Evolutionary conservation across 1,140 invertebrate species (phyloP).

Genomic region (Bathynomus jamesi): DNA sequence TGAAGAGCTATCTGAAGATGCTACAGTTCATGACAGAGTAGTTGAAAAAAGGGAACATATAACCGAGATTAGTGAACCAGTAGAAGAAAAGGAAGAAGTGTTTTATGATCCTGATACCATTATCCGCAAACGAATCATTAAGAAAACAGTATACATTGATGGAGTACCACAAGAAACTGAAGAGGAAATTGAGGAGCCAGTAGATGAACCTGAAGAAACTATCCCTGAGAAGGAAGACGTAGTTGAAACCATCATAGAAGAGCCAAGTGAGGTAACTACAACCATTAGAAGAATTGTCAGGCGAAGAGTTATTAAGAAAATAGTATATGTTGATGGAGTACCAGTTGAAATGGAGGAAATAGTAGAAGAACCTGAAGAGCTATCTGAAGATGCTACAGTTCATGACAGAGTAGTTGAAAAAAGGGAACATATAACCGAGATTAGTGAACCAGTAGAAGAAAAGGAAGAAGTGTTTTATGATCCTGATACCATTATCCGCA

Average conservation of each 20-base stretch:
- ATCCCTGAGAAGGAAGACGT: background rate
- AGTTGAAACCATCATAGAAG: background rate
- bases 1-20: conserved; percentile 7
- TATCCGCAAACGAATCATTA: background rate
- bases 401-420: background rate
- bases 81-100: background rate
- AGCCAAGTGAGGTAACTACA: background rate
- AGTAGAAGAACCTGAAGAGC: conserved; percentile 15
- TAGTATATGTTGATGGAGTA: conserved; percentile 13
- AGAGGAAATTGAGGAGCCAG: background rate
- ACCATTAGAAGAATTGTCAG: conserved; percentile 1
- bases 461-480: conserved; percentile 1
- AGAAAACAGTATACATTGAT: conserved; percentile 14
- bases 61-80: background rate
- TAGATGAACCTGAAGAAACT: background rate
- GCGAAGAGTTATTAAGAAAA: conserved; percentile 15
- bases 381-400: background rate
- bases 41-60: background rate
- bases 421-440: background rate
- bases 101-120: conserved; percentile 1
- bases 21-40: background rate
- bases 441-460: background rate
- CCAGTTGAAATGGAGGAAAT: conserved; percentile 16
- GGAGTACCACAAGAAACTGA: conserved; percentile 8
- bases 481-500: background rate